These are phyloP conservation scores for Scaptodrosophila latifasciaeformis DNA, from an alignment of 2,888 invertebrate genomes.

Conservation along the genomic window DNA sequence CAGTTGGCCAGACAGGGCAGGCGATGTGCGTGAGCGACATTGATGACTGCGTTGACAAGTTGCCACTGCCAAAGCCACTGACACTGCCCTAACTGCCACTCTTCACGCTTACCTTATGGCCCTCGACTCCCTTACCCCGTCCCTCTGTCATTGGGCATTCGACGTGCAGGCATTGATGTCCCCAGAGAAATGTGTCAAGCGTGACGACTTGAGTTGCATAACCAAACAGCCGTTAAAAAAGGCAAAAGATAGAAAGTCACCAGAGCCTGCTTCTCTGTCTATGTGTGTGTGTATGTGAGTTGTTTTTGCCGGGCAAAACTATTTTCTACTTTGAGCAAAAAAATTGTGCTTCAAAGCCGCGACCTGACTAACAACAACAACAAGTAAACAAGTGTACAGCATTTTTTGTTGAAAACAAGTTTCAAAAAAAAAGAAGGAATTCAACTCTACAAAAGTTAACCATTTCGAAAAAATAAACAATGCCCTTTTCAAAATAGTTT, in stretches of 20 bases:
- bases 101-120: too few species aligned
- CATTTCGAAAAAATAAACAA: too few species aligned
- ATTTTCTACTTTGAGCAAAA: neutral
- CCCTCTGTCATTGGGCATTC: too few species aligned
- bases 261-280: neutral
- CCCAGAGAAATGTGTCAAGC: conserved; percentile 63
- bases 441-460: too few species aligned
- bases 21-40: conserved; percentile 34
- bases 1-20: too few species aligned
- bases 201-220: conserved; percentile 63
- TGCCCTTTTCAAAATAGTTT: too few species aligned
- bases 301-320: too few species aligned
- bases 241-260: neutral
- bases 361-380: neutral
- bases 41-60: conserved; percentile 65
- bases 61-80: conserved; percentile 25
- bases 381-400: too few species aligned
- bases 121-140: too few species aligned
- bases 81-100: neutral
- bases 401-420: too few species aligned
- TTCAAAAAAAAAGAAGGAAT: too few species aligned
- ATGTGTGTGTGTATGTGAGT: too few species aligned
- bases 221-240: conserved; percentile 44
- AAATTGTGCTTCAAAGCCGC: neutral
- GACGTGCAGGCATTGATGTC: conserved; percentile 35